These are phyloP conservation scores for Chroicocephalus ridibundus DNA, from an alignment of 2,113 vertebrate species.

Conservation along the genomic window DNA sequence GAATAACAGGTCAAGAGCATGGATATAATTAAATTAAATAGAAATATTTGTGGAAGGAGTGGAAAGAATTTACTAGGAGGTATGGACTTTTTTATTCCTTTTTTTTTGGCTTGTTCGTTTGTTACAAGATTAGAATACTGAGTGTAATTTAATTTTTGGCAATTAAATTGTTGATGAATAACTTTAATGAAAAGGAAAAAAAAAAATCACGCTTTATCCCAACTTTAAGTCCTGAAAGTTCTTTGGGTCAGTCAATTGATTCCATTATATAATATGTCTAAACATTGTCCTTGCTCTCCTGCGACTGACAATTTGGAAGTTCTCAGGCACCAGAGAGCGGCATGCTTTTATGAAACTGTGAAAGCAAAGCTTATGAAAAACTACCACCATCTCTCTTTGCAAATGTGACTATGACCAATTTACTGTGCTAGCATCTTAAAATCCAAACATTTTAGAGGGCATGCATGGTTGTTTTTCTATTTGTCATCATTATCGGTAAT, in stretches of 20 bases:
- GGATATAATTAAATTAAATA: neutral
- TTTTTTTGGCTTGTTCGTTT: neutral
- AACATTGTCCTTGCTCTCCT: neutral
- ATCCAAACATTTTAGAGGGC: neutral
- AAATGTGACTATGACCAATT: neutral
- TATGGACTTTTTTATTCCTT: neutral
- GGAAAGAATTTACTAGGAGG: neutral
- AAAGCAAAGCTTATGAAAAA: neutral
- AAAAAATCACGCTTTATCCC: neutral
- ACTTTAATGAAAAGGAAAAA: neutral
- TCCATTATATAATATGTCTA: neutral
- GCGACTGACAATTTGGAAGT: neutral
- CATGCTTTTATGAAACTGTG: neutral
- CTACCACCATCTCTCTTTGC: neutral
- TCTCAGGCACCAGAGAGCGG: neutral
- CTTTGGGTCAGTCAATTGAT: neutral
- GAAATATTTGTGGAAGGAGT: neutral
- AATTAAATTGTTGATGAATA: neutral
- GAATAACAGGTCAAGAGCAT: neutral
- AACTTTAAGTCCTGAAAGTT: neutral
- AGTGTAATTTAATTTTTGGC: neutral
- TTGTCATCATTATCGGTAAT: neutral
- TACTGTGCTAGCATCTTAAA: neutral
- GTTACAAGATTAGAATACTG: neutral
- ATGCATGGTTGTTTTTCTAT: neutral